These are phyloP conservation scores for Fragum fragum DNA, from an alignment of 2,888 invertebrate species.

Conservation along the genomic window DNA sequence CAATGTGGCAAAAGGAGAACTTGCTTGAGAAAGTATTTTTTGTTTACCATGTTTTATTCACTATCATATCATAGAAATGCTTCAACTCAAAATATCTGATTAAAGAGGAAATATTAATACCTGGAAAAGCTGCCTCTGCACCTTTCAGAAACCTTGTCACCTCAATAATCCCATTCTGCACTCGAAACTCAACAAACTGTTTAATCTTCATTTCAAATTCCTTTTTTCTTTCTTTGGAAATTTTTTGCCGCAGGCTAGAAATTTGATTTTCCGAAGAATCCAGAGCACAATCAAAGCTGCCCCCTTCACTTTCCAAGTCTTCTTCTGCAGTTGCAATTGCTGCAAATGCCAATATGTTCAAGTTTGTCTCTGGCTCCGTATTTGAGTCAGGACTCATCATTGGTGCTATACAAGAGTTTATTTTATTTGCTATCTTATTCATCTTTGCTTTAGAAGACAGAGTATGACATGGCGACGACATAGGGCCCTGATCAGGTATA, in stretches of 20 bases:
- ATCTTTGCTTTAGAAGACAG: not conserved
- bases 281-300: not conserved
- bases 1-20: constrained; percentile 3
- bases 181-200: not conserved
- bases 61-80: no score
- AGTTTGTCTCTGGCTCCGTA: not conserved
- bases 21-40: not conserved
- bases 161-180: not conserved
- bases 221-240: not conserved
- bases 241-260: not conserved
- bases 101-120: constrained; percentile 1
- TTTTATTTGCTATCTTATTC: not conserved
- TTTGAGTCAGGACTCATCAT: not conserved
- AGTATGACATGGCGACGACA: not conserved
- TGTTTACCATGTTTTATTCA: not conserved
- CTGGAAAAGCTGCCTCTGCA: constrained; percentile 12
- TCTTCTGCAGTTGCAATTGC: not conserved
- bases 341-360: not conserved
- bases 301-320: not conserved
- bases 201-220: not conserved
- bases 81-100: no score
- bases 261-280: not conserved
- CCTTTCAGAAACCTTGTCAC: constrained; percentile 1
- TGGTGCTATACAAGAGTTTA: not conserved
- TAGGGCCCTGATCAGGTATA: not conserved